Evolutionary conservation across 2,888 invertebrate genomes (phyloP).

Genomic region (Hirtodrosophila trivittata): DNA sequence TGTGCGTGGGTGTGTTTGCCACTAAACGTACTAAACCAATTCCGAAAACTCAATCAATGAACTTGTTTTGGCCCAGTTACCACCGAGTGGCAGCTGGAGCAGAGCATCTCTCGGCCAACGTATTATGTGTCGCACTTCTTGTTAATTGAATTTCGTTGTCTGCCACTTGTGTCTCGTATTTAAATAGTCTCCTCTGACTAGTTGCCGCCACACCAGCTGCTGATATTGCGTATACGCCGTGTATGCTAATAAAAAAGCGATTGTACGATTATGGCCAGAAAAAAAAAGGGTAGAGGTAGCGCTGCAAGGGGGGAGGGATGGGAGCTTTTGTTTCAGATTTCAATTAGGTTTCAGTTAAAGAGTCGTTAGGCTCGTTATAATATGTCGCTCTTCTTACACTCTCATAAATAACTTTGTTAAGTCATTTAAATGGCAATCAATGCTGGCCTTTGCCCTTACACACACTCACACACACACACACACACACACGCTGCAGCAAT

Average conservation of each 20-base stretch:
- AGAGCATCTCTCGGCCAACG: conserved; percentile 21
- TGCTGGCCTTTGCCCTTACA: conserved; percentile 13
- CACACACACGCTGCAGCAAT: neutral
- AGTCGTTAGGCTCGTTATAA: conserved; percentile 65
- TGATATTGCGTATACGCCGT: conserved; percentile 52
- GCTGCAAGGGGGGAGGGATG: too few relatives aligned
- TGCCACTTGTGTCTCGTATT: conserved; percentile 4
- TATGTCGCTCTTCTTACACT: conserved; percentile 16
- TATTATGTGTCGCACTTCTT: conserved; percentile 54
- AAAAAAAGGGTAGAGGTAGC: too few relatives aligned
- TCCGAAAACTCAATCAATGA: conserved; percentile 66
- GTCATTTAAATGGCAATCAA: conserved; percentile 73
- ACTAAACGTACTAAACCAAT: conserved; percentile 52
- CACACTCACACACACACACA: neutral
- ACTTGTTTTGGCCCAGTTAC: conserved; percentile 26
- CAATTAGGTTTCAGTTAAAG: conserved; percentile 70
- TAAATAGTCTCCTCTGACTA: conserved; percentile 12
- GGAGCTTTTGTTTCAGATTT: conserved; percentile 47
- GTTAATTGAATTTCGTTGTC: conserved; percentile 69
- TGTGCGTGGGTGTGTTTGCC: conserved; percentile 24
- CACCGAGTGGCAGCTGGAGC: neutral
- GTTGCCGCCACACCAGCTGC: neutral
- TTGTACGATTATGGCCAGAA: conserved; percentile 40
- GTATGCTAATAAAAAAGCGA: conserved; percentile 58
- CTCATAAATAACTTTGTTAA: conserved; percentile 58